A percentile compares a stretch with the other conserved stretches of the same genome.
phyloP scores from a whole-genome alignment of 2,888 invertebrate species.

The Eupithecia centaureata region DNA sequence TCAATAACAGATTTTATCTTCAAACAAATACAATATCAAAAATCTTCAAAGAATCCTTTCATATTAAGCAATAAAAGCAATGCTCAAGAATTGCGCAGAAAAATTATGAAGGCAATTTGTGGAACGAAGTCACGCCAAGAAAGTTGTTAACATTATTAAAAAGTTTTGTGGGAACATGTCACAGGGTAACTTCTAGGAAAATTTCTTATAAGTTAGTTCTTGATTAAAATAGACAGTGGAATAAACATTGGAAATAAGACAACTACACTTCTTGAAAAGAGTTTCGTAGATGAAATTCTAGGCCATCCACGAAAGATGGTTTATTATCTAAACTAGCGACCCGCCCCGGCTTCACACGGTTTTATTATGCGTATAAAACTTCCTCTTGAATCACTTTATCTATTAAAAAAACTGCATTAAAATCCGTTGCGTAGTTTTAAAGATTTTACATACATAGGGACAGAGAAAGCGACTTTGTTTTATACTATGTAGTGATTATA shows the following conservation, averaged over 20 bases:
- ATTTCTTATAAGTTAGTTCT: neutral
- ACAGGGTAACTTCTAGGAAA: neutral
- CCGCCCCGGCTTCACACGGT: too few species aligned
- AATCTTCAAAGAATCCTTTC: neutral
- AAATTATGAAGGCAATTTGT: constrained; percentile 2
- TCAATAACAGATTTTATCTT: neutral
- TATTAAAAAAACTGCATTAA: too few species aligned
- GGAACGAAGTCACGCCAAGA: neutral
- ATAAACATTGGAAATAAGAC: neutral
- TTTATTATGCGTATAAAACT: too few species aligned
- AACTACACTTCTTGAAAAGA: too few species aligned
- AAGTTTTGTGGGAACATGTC: neutral
- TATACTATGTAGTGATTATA: too few species aligned
- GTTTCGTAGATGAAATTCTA: too few species aligned
- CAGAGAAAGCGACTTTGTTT: too few species aligned
- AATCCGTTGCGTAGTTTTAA: too few species aligned
- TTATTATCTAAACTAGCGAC: too few species aligned
- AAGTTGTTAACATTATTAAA: constrained; percentile 1
- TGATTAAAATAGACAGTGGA: neutral
- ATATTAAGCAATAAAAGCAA: neutral
- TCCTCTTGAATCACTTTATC: too few species aligned
- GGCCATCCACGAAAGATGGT: too few species aligned
- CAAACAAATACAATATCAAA: neutral
- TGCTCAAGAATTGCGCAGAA: neutral
- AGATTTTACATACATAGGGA: too few species aligned